Percentiles rank a stretch among this genome's conserved stretches.
phyloP scores from a whole-genome alignment of 2,888 invertebrate species.

The Chrysotoxum bicinctum region DNA sequence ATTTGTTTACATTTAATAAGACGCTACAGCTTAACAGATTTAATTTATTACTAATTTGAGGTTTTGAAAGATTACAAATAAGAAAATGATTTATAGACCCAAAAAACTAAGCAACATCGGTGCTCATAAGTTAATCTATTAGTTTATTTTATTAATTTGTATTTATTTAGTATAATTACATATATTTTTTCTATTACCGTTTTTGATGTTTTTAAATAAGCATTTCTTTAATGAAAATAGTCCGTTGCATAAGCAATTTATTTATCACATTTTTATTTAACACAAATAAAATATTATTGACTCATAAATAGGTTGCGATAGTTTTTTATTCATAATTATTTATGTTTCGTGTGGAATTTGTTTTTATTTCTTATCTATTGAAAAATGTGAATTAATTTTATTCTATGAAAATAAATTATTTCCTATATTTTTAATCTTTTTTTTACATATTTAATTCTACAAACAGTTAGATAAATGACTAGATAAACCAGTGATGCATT shows the following conservation, averaged over 20 bases:
- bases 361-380: constrained; percentile 16
- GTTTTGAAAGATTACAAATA: constrained; percentile 16
- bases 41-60: constrained; percentile 33
- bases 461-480: constrained; percentile 57
- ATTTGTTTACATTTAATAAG: constrained; percentile 29
- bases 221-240: constrained; percentile 54
- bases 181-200: neutral
- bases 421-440: neutral
- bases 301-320: constrained; percentile 54
- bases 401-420: constrained; percentile 48
- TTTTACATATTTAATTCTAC: constrained; percentile 12
- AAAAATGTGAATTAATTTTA: constrained; percentile 20
- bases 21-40: constrained; percentile 51
- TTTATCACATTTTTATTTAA: constrained; percentile 60
- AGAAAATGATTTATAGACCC: neutral
- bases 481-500: constrained; percentile 59
- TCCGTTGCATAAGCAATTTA: constrained; percentile 65
- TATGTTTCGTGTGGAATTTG: constrained; percentile 1
- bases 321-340: neutral
- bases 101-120: constrained; percentile 41
- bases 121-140: constrained; percentile 28
- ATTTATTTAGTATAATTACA: neutral
- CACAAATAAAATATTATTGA: constrained; percentile 26
- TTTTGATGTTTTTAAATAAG: constrained; percentile 28
- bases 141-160: neutral